These are phyloP conservation scores for Pristionchus maxplancki DNA, from an alignment of 2,888 invertebrate genomes.

Conservation along the genomic window DNA sequence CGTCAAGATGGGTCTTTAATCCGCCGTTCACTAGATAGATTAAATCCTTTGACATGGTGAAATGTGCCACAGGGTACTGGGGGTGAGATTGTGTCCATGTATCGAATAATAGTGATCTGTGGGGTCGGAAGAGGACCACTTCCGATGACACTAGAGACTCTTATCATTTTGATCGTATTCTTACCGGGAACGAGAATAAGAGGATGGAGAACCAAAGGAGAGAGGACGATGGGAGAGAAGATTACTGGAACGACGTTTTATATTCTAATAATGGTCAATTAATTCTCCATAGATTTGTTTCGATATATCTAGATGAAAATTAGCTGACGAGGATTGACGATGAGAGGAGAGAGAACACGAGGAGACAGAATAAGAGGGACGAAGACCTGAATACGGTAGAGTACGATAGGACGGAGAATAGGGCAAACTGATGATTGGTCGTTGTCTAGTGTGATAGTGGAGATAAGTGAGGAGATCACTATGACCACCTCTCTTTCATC, in stretches of 20 bases:
- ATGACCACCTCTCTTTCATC: background rate
- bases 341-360: constrained; percentile 71
- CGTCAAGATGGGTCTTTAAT: no score
- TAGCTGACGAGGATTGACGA: constrained; percentile 59
- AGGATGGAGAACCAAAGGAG: constrained; percentile 72
- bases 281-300: no score
- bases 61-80: no score
- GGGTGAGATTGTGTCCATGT: background rate
- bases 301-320: constrained; percentile 57
- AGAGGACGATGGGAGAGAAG: constrained; percentile 71
- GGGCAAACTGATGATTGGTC: background rate
- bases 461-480: background rate
- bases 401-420: background rate
- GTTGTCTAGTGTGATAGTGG: background rate
- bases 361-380: constrained; percentile 72
- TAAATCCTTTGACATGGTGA: no score
- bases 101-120: background rate
- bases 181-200: constrained; percentile 65
- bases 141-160: background rate
- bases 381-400: constrained; percentile 58
- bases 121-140: background rate
- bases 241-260: background rate
- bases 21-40: no score
- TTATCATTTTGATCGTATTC: constrained; percentile 5
- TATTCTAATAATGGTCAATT: no score